These are phyloP conservation scores for Piprites chloris DNA, from an alignment of 2,113 vertebrate species.

Conservation along the genomic window DNA sequence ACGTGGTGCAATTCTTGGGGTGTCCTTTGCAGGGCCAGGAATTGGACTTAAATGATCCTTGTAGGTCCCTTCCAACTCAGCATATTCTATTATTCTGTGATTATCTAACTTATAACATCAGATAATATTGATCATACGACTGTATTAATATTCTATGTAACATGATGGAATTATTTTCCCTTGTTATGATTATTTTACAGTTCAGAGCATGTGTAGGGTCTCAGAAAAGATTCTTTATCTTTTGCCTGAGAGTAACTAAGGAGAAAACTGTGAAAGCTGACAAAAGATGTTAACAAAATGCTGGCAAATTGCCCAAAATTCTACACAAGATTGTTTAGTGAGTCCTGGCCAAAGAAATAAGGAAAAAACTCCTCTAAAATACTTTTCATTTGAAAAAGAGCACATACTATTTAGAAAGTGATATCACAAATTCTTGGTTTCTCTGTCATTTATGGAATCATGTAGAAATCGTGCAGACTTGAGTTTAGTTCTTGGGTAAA, in stretches of 20 bases:
- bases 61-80: neutral
- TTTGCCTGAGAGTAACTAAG: neutral
- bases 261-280: neutral
- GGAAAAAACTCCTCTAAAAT: rapidly evolving
- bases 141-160: neutral
- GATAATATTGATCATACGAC: neutral
- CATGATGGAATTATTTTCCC: neutral
- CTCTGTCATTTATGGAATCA: neutral
- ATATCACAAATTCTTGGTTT: neutral
- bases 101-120: neutral
- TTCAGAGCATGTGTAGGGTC: neutral
- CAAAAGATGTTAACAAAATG: neutral
- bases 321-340: neutral
- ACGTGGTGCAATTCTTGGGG: neutral
- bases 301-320: neutral
- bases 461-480: neutral
- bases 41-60: neutral
- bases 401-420: neutral
- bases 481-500: neutral
- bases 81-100: neutral
- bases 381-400: neutral
- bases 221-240: neutral
- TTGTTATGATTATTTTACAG: neutral
- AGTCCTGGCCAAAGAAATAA: neutral
- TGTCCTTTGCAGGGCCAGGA: neutral